These are phyloP conservation scores for Silvanus unidentatus DNA, from an alignment of 2,888 invertebrate species.

Conservation along the genomic window DNA sequence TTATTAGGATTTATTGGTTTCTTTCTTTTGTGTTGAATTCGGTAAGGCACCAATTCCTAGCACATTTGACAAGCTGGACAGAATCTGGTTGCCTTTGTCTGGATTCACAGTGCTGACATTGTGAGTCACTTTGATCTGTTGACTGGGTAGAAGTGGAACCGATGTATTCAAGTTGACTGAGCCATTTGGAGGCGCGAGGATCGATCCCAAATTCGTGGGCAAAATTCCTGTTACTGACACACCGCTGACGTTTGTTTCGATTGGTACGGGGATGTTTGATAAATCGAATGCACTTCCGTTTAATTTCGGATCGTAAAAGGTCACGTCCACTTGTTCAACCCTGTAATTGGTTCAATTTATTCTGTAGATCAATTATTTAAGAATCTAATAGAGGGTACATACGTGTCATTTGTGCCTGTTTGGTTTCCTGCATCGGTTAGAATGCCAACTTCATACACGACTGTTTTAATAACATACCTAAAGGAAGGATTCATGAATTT, in stretches of 20 bases:
- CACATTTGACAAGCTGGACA: constrained; percentile 28
- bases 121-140: constrained; percentile 35
- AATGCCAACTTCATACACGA: constrained; percentile 57
- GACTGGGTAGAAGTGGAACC: constrained; percentile 33
- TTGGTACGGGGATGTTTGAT: constrained; percentile 51
- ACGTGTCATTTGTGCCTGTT: constrained; percentile 42
- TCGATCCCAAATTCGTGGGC: constrained; percentile 45
- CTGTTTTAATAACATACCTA: constrained; percentile 54
- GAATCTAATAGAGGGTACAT: constrained; percentile 21
- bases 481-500: neutral
- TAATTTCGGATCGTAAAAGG: constrained; percentile 49
- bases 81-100: constrained; percentile 27
- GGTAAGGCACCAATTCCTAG: constrained; percentile 20
- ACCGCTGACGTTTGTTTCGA: constrained; percentile 52
- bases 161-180: constrained; percentile 18
- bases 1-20: no score
- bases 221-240: constrained; percentile 51
- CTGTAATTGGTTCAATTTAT: constrained; percentile 32
- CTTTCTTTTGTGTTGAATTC: no score
- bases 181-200: constrained; percentile 26
- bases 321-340: constrained; percentile 51
- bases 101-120: constrained; percentile 36
- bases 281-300: constrained; percentile 50
- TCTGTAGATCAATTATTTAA: neutral
- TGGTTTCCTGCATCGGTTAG: constrained; percentile 49